Evolutionary conservation across 2,797 vertebrate species (phyloP).

Genomic region (Acrossocheilus wenchowensis): DNA sequence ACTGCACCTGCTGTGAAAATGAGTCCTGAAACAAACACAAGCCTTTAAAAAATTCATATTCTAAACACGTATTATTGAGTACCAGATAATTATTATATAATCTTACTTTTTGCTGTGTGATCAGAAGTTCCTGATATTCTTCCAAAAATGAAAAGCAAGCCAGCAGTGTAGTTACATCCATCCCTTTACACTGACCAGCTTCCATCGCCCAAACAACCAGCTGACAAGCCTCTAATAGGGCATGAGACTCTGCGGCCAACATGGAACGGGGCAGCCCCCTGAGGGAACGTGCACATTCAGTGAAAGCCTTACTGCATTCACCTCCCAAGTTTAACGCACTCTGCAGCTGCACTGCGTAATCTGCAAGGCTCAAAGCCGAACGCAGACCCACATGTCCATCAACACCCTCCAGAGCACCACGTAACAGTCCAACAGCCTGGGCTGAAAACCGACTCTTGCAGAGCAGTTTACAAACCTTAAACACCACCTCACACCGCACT

Average conservation of each 20-base stretch:
- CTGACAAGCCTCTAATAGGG: constrained; percentile 81
- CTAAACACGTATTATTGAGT: neutral
- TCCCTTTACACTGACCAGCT: constrained; percentile 61
- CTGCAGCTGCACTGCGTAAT: constrained; percentile 74
- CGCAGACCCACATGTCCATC: constrained; percentile 35
- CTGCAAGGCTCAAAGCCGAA: constrained; percentile 70
- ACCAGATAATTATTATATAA: neutral
- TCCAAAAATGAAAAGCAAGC: constrained; percentile 80
- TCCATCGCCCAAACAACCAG: constrained; percentile 79
- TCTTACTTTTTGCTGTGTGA: constrained; percentile 75
- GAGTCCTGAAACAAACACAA: constrained; percentile 45
- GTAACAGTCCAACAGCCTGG: constrained; percentile 67
- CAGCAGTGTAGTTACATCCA: constrained; percentile 69
- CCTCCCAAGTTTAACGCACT: constrained; percentile 47
- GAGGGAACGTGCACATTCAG: constrained; percentile 73
- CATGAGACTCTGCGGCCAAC: constrained; percentile 62
- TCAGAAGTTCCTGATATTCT: constrained; percentile 75
- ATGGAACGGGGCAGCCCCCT: constrained; percentile 58
- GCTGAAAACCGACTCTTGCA: constrained; percentile 73
- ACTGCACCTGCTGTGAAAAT: constrained; percentile 71
- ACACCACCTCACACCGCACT: constrained; percentile 76
- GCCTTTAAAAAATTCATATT: neutral
- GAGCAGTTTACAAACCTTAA: constrained; percentile 75
- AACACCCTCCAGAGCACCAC: constrained; percentile 60
- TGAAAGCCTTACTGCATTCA: constrained; percentile 65